Evolutionary conservation across 2,113 vertebrate genomes (phyloP).

Genomic region (Petaurus breviceps): DNA sequence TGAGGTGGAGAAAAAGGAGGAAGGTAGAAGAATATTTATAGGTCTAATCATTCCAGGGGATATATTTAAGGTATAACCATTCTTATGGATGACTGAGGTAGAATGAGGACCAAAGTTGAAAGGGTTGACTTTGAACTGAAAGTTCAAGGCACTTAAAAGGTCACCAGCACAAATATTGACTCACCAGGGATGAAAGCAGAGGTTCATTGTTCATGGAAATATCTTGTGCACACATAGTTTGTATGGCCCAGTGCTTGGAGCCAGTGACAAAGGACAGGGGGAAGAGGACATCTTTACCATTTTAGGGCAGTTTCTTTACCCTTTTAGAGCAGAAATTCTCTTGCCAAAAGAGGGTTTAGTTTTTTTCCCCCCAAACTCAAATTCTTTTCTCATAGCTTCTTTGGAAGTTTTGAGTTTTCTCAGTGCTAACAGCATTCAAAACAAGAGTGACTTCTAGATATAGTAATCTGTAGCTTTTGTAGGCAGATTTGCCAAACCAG

Average conservation of each 20-base stretch:
- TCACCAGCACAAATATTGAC: not conserved
- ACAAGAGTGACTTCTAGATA: slow-evolving; percentile 62
- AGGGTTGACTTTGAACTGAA: not conserved
- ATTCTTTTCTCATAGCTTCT: not conserved
- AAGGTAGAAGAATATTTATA: not conserved
- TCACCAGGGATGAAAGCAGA: not conserved
- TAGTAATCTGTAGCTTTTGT: slow-evolving; percentile 70
- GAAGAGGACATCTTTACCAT: not conserved
- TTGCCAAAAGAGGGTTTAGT: too few relatives aligned
- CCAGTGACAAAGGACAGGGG: not conserved
- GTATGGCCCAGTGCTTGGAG: accelerated
- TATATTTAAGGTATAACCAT: not conserved
- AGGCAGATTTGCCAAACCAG: slow-evolving; percentile 75
- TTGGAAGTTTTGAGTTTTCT: slow-evolving; percentile 62
- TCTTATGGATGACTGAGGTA: not conserved
- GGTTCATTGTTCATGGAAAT: not conserved
- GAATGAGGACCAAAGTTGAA: not conserved
- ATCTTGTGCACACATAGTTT: not conserved
- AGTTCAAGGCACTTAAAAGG: not conserved
- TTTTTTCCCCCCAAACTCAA: not conserved
- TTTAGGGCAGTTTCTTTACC: not conserved
- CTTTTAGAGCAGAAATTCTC: not conserved
- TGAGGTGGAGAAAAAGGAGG: not conserved
- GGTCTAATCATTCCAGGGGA: not conserved
- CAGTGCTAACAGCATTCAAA: not conserved